Evolutionary conservation across 2,113 vertebrate species (phyloP).

Genomic region (Neolamprologus sp.): DNA sequence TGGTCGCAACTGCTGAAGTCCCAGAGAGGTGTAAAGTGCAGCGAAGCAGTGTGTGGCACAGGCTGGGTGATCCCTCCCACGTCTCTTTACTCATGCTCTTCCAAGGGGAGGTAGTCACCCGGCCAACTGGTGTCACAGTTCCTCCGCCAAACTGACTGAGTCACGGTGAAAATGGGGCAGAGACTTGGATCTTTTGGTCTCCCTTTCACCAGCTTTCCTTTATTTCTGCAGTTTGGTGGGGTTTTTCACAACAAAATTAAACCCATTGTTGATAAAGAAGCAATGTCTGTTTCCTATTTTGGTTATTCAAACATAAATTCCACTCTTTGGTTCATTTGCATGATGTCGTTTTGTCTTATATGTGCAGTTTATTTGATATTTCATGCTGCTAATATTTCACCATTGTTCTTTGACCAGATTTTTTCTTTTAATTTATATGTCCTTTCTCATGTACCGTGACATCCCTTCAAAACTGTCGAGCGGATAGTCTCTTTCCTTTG

Average conservation of each 20-base stretch:
- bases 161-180: conserved; percentile 5
- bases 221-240: background rate
- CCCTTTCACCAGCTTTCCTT: background rate
- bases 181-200: background rate
- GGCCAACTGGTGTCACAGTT: conserved; percentile 52
- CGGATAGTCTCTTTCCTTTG: background rate
- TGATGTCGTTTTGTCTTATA: background rate
- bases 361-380: background rate
- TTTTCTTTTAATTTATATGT: background rate
- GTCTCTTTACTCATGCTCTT: conserved; percentile 51
- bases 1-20: conserved; percentile 32
- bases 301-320: background rate
- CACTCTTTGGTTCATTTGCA: background rate
- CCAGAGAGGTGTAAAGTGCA: conserved; percentile 54
- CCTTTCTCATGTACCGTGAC: background rate
- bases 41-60: conserved; percentile 23
- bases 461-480: background rate
- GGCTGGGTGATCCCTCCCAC: conserved; percentile 58
- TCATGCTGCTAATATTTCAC: background rate
- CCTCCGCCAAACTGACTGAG: conserved; percentile 23
- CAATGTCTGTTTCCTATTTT: background rate
- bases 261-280: background rate
- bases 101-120: conserved; percentile 47
- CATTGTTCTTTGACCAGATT: background rate
- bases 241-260: background rate